A percentile compares a stretch with the other conserved stretches of the same genome.
Conservation (phyloP, 2,113 vertebrate species). For the Thunnus thynnus region DNA sequence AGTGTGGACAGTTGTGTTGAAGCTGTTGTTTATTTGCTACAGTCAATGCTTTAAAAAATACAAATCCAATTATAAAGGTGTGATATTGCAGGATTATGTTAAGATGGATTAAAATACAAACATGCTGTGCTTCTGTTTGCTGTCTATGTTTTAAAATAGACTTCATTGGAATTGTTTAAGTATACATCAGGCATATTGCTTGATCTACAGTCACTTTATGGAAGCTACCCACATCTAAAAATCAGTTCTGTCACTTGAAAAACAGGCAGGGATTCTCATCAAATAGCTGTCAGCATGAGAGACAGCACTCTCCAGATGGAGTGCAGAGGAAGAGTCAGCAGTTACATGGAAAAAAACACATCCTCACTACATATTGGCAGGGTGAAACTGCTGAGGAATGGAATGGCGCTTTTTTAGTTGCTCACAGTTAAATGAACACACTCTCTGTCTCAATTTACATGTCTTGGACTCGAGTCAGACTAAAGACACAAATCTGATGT, state of each 20-base stretch:
- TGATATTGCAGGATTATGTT: background rate
- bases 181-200: background rate
- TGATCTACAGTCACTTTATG: background rate
- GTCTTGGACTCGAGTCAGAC: too few species aligned
- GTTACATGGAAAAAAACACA: background rate
- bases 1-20: background rate
- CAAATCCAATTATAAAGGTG: too few species aligned
- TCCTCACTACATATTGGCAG: background rate
- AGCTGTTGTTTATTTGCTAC: background rate
- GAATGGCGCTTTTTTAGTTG: background rate
- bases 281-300: conserved; percentile 26
- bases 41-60: too few species aligned
- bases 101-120: background rate
- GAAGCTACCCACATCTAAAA: background rate
- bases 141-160: background rate
- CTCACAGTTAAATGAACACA: too few species aligned
- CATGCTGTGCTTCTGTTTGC: background rate
- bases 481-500: too few species aligned
- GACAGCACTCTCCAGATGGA: background rate
- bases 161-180: background rate
- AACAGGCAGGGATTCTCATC: background rate
- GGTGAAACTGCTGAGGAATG: conserved; percentile 3
- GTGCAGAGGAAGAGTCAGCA: conserved; percentile 30
- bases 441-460: too few species aligned
- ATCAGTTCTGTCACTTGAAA: background rate